Evolutionary conservation across 53 echinoderm and acorn worm species (phyloP), one percentile per base, ranked within the genome.

Genomic region (Stichopus horrens): DNA sequence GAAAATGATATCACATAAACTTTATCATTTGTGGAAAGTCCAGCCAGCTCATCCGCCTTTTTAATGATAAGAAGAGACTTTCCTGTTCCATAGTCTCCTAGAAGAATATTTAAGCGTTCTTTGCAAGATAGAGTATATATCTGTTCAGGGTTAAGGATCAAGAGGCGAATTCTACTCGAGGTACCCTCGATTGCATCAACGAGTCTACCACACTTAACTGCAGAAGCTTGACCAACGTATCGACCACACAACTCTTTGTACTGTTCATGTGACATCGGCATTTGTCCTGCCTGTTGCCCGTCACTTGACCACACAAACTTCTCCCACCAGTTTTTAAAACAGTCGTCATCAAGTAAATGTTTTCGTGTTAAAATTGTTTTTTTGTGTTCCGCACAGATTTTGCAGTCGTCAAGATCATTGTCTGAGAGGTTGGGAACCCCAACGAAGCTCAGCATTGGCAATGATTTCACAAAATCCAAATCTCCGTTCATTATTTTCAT

Each of bases 81-180:
- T 21, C 74, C 87, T 8, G 87, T 87, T 55, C 87, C 87, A 67
- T 74, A 87, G 21, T 87, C 87, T 73, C 87, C 87, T 9, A 73
- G 53, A 57, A 87, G 21, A 21, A 75, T 18, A 6, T 84, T 84
- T 20, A 23, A 18, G 7, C 16, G 4, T 5, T 14, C 10, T 54
- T 14, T n/a, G 8, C 74, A 6, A 5, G 16, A 55, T 11, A 87
- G 52, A n/a, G 52, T 21, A 5, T 54, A 4, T 18, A 74, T 74
- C 54, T 87, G 87, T 55, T 74, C 55, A 9, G 20, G 54, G 53
- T 10, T 87, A 9, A 74, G 87, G 21, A 74, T 19, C 7, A 52
- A 53, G 11, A 16, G 16, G 22, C 52, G 5, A 51, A 87, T 53
- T 57, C 51, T 87, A n/a, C 19, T 21, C 21, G 55, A 55, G 20